phyloP scores from a whole-genome alignment of 1,140 invertebrate genomes.

The Brachionus calyciflorus region DNA sequence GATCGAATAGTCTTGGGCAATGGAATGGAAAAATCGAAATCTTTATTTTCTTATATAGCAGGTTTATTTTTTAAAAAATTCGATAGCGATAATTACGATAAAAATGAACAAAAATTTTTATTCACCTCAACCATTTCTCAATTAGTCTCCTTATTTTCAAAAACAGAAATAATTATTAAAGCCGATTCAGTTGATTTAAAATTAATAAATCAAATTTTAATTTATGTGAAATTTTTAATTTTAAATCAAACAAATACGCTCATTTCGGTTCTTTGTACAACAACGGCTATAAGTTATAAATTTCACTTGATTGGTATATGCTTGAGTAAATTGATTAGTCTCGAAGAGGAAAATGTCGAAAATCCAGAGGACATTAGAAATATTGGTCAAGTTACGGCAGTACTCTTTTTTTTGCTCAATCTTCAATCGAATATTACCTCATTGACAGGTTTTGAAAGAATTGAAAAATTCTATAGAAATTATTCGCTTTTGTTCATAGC shows the following conservation, averaged over 20 bases:
- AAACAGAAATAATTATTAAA: neutral
- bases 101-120: neutral
- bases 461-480: conserved; percentile 80
- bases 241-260: conserved; percentile 5
- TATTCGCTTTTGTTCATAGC: conserved; percentile 85
- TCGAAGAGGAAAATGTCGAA: neutral
- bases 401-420: conserved; percentile 87
- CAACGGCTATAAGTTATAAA: neutral
- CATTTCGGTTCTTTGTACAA: neutral
- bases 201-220: neutral
- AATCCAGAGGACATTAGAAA: conserved; percentile 74
- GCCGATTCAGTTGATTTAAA: neutral
- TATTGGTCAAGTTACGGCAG: conserved; percentile 81
- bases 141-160: neutral
- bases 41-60: no score
- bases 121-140: neutral
- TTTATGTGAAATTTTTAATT: conserved; percentile 9
- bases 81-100: neutral
- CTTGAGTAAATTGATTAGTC: neutral
- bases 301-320: neutral
- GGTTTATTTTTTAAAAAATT: neutral
- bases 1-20: no score
- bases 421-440: conserved; percentile 86
- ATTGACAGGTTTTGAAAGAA: conserved; percentile 80
- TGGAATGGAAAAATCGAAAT: no score